A percentile compares a stretch with the other conserved stretches of the same genome.
Conservation (phyloP, 2,888 invertebrate genomes). For the Caradrina kadenii region DNA sequence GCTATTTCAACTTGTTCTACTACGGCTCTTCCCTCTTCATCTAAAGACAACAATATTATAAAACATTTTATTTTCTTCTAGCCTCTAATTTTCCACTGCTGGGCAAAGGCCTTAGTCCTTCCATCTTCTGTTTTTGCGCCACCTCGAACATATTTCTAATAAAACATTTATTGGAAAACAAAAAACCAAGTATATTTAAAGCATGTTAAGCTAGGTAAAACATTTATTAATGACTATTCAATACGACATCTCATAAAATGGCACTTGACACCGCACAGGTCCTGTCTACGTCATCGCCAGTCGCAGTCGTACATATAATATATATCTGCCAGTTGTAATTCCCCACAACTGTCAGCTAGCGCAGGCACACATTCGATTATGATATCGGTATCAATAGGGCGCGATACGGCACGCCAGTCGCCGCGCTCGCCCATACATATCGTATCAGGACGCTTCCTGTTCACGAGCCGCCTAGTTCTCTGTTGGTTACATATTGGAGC, state of each 20-base stretch:
- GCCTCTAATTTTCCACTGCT: no score
- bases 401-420: constrained; percentile 23
- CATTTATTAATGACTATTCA: constrained; percentile 10
- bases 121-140: no score
- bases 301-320: constrained; percentile 16
- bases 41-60: background rate
- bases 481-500: constrained; percentile 36
- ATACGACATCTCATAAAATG: constrained; percentile 38
- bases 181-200: background rate
- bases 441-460: constrained; percentile 42
- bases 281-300: constrained; percentile 21
- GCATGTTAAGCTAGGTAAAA: background rate
- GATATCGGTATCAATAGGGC: constrained; percentile 41
- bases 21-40: background rate
- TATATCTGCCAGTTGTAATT: constrained; percentile 29
- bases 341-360: constrained; percentile 45
- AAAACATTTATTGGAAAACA: no score
- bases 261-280: constrained; percentile 9
- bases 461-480: constrained; percentile 37
- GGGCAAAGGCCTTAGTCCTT: no score
- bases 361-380: constrained; percentile 52
- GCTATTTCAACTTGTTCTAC: constrained; percentile 2
- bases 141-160: no score
- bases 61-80: no score
- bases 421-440: constrained; percentile 46